Percentiles rank a stretch among this genome's conserved stretches.
Conservation (phyloP, 2,888 invertebrate species). For the Pomacea canaliculata region DNA sequence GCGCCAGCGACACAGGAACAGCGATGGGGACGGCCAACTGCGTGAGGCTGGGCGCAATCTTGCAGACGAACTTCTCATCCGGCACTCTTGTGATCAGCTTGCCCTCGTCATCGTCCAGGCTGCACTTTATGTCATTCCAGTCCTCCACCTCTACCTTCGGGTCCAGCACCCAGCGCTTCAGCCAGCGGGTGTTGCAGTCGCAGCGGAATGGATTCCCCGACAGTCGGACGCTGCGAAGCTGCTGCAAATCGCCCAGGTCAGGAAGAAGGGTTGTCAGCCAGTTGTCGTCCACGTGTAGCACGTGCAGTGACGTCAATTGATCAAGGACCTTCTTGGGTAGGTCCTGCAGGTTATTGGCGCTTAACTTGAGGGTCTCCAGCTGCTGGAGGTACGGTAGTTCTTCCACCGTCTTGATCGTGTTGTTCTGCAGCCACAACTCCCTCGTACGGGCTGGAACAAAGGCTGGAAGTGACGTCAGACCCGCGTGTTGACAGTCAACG, state of each 20-base stretch:
- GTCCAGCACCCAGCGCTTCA: constrained; percentile 27
- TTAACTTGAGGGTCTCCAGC: not conserved
- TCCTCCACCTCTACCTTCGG: constrained; percentile 20
- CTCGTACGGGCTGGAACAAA: constrained; percentile 8
- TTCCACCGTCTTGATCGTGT: constrained; percentile 18
- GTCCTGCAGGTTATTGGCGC: not conserved
- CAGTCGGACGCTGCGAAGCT: constrained; percentile 15
- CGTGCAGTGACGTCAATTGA: constrained; percentile 4
- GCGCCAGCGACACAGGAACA: not conserved
- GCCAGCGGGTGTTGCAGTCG: constrained; percentile 32
- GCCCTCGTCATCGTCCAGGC: constrained; percentile 20
- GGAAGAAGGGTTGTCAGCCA: constrained; percentile 18
- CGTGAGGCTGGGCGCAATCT: constrained; percentile 8
- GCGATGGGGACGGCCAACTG: constrained; percentile 20
- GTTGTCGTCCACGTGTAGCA: constrained; percentile 27
- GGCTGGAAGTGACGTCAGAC: constrained; percentile 16
- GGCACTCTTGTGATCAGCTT: constrained; percentile 17
- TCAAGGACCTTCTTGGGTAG: constrained; percentile 8
- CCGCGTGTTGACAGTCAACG: constrained; percentile 18
- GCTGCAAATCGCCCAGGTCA: constrained; percentile 1
- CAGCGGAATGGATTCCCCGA: constrained; percentile 30
- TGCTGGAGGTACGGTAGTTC: not conserved
- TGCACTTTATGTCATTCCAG: constrained; percentile 26
- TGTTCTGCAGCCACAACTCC: constrained; percentile 31
- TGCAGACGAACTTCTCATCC: constrained; percentile 28